A percentile compares a stretch with the other conserved stretches of the same genome.
Conservation (phyloP, 1,140 invertebrate species). For the Theocolax elegans region DNA sequence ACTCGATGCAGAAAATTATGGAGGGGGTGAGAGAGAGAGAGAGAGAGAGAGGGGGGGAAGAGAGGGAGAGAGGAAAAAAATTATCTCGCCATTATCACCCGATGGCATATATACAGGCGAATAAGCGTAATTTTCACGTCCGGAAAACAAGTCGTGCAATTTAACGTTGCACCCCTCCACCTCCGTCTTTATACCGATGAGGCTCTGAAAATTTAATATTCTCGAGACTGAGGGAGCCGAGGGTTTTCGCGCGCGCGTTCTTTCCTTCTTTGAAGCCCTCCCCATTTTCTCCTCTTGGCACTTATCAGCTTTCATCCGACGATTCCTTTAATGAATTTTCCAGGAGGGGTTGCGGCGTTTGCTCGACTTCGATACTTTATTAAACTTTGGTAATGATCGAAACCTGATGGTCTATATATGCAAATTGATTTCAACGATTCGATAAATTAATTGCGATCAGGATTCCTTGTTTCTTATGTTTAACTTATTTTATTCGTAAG, state of each 20-base stretch:
- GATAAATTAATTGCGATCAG: too few species aligned
- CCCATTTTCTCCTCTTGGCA: background rate
- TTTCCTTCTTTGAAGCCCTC: constrained; percentile 4
- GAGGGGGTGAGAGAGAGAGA: background rate
- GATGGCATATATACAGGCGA: too few species aligned
- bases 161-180: background rate
- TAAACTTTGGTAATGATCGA: constrained; percentile 27
- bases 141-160: constrained; percentile 19
- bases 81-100: too few species aligned
- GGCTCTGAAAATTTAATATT: constrained; percentile 40
- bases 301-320: constrained; percentile 27
- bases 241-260: constrained; percentile 11
- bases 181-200: too few species aligned
- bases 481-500: too few species aligned
- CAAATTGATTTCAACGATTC: too few species aligned
- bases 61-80: background rate
- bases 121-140: constrained; percentile 1
- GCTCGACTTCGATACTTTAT: constrained; percentile 37
- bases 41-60: background rate
- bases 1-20: background rate
- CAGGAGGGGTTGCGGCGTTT: background rate
- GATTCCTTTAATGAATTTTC: constrained; percentile 40
- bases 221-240: background rate
- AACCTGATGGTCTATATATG: background rate
- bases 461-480: too few species aligned